These are phyloP conservation scores for Epinotia brunnichana DNA, from an alignment of 2,888 invertebrate species.

Conservation along the genomic window DNA sequence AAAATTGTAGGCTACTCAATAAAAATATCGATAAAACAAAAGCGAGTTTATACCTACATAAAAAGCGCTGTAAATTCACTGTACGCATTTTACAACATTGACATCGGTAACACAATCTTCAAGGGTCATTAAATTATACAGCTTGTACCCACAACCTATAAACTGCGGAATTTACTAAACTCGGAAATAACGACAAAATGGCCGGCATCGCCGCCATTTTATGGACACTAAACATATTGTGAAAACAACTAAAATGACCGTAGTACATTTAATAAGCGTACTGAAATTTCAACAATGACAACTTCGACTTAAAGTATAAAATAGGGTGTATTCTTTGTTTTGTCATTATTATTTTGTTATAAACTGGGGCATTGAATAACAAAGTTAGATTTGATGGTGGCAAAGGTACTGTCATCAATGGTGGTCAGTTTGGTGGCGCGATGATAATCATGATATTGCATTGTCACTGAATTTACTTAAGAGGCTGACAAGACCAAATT, in stretches of 20 bases:
- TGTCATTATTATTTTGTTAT: too few species aligned
- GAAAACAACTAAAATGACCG: neutral
- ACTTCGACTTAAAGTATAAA: neutral
- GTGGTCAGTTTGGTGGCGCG: too few species aligned
- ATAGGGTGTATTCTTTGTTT: neutral
- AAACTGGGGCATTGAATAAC: too few species aligned
- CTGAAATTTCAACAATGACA: neutral
- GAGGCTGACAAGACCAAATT: too few species aligned
- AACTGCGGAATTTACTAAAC: constrained; percentile 38
- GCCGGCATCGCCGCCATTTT: constrained; percentile 34
- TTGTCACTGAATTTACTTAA: too few species aligned
- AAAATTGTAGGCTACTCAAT: constrained; percentile 7
- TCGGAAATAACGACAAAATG: constrained; percentile 41
- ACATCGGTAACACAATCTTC: constrained; percentile 34
- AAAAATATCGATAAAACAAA: constrained; percentile 27
- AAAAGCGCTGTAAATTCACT: constrained; percentile 25
- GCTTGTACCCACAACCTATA: constrained; percentile 32
- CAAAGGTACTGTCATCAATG: too few species aligned
- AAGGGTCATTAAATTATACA: constrained; percentile 36
- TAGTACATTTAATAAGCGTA: neutral
- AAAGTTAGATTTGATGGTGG: too few species aligned
- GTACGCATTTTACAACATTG: constrained; percentile 14
- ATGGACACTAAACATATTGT: constrained; percentile 27
- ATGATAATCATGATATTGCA: too few species aligned
- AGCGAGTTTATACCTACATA: constrained; percentile 7